Evolutionary conservation across 2,113 vertebrate species (phyloP).

Genomic region (Amblyornis subalaris): DNA sequence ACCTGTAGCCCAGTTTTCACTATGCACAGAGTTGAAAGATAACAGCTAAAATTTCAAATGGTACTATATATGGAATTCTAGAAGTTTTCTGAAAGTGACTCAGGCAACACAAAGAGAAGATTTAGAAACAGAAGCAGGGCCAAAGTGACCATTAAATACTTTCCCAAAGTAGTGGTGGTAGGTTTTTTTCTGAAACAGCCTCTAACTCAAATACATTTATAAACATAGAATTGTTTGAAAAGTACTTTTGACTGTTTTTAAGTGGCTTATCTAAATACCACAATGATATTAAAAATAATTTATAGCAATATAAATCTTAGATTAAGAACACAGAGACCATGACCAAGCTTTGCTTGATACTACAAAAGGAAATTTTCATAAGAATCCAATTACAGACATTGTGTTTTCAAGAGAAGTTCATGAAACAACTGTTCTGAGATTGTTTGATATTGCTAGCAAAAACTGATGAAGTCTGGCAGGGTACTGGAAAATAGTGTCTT

Average conservation of each 20-base stretch:
- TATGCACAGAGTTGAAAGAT: not conserved
- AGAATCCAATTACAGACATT: not conserved
- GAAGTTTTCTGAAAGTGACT: not conserved
- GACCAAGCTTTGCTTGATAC: not conserved
- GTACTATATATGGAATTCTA: not conserved
- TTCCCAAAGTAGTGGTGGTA: accelerated
- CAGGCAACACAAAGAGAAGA: not conserved
- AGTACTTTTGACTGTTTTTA: not conserved
- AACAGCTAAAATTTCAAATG: not conserved
- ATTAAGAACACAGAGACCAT: not conserved
- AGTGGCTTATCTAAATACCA: not conserved
- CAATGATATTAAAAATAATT: not conserved
- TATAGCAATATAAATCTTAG: not conserved
- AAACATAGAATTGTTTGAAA: not conserved
- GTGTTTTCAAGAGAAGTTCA: not conserved
- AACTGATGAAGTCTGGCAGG: not conserved
- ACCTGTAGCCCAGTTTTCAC: not conserved
- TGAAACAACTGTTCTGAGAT: not conserved
- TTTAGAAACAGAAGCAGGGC: not conserved
- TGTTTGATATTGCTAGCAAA: not conserved
- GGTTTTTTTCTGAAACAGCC: not conserved
- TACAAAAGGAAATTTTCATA: not conserved
- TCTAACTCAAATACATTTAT: not conserved
- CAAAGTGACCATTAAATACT: not conserved
- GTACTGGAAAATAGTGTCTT: not conserved